Percentiles rank a stretch among this genome's conserved stretches.
Conservation (phyloP, 2,888 invertebrate genomes). For the Steinernema hermaphroditum region DNA sequence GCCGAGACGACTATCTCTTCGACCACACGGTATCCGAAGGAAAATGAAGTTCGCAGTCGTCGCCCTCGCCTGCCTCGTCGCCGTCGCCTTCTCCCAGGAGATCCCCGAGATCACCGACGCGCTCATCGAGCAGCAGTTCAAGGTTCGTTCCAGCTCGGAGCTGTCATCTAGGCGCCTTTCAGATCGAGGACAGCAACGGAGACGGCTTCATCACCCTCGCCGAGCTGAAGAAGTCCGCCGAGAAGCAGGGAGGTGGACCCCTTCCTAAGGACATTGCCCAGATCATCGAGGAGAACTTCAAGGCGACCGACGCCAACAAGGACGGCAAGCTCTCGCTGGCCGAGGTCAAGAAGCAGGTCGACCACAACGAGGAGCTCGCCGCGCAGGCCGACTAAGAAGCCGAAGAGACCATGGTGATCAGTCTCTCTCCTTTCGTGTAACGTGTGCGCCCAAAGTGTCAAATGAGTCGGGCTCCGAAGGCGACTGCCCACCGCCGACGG, state of each 20-base stretch:
- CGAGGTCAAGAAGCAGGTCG: constrained; percentile 23
- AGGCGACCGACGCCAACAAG: constrained; percentile 25
- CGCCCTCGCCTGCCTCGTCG: constrained; percentile 9
- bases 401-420: constrained; percentile 8
- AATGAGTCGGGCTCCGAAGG: not conserved
- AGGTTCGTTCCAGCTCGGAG: not conserved
- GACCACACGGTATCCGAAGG: constrained; percentile 20
- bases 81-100: not conserved
- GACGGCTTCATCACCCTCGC: constrained; percentile 15
- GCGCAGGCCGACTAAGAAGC: constrained; percentile 14
- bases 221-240: constrained; percentile 18
- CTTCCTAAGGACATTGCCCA: not conserved
- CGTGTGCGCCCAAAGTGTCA: constrained; percentile 27
- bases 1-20: not conserved
- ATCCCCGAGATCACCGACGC: constrained; percentile 20
- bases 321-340: constrained; percentile 23
- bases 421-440: constrained; percentile 28
- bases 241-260: constrained; percentile 4
- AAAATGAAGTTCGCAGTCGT: constrained; percentile 18
- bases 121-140: constrained; percentile 27
- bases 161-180: too few species aligned
- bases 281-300: constrained; percentile 29
- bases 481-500: constrained; percentile 26
- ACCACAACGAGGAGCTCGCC: constrained; percentile 25
- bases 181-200: constrained; percentile 10